Percentiles rank a stretch among this genome's conserved stretches.
These are phyloP conservation scores for Menidia beryllina DNA, from an alignment of 2,113 vertebrate genomes.

Conservation along the genomic window DNA sequence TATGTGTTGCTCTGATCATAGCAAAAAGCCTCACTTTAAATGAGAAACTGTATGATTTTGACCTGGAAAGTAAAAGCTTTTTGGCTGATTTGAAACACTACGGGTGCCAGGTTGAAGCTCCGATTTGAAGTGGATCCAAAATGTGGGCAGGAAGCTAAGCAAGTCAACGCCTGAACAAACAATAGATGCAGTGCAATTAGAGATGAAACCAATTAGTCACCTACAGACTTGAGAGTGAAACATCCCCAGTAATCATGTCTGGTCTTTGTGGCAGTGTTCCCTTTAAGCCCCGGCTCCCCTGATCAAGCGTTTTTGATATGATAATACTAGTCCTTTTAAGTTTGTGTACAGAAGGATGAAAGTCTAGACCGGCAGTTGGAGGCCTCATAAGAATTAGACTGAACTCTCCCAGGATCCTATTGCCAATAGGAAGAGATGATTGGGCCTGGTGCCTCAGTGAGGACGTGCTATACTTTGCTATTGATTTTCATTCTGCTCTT, in stretches of 20 bases:
- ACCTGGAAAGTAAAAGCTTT: conserved; percentile 39
- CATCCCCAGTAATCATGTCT: conserved; percentile 33
- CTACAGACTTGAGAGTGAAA: conserved; percentile 52
- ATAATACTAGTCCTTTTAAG: conserved; percentile 63
- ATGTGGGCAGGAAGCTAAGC: conserved; percentile 32
- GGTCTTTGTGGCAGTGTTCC: conserved; percentile 39
- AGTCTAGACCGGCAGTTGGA: conserved; percentile 62
- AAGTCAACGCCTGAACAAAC: conserved; percentile 50
- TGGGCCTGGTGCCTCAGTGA: conserved; percentile 55
- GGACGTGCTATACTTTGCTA: conserved; percentile 69
- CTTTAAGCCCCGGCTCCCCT: conserved; percentile 29
- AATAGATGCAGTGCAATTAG: conserved; percentile 62
- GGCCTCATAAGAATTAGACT: conserved; percentile 72
- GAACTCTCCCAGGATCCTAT: conserved; percentile 73
- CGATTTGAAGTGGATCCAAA: conserved; percentile 42
- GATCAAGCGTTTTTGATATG: conserved; percentile 47
- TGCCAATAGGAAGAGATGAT: conserved; percentile 72
- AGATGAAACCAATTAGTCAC: conserved; percentile 63
- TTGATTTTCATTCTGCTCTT: conserved; percentile 77
- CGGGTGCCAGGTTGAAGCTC: conserved; percentile 29
- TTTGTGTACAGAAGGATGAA: conserved; percentile 73
- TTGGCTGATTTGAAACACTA: conserved; percentile 46
- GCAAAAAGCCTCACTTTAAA: conserved; percentile 28
- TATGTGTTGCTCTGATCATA: conserved; percentile 32
- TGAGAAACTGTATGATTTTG: conserved; percentile 23